Evolutionary conservation across 2,113 vertebrate species (phyloP).

Genomic region (Mobula hypostoma): DNA sequence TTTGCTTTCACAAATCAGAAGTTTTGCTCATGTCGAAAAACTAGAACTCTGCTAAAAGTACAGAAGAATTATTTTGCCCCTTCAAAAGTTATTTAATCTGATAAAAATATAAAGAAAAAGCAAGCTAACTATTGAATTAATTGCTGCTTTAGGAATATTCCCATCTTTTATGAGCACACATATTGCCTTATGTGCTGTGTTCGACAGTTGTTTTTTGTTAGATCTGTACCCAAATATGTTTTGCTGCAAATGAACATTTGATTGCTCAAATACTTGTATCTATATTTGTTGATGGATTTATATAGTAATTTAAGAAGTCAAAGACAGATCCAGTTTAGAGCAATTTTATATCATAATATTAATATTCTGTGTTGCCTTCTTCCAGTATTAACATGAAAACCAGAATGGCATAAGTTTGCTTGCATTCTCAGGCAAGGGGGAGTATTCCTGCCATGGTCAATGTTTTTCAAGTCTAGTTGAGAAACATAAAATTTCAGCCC

Average conservation of each 20-base stretch:
- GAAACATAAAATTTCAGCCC: conserved; percentile 5
- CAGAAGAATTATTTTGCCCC: background rate
- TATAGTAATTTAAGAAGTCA: conserved; percentile 14
- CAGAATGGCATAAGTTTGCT: background rate
- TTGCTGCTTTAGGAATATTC: background rate
- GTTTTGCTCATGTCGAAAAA: background rate
- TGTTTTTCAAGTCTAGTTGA: conserved; percentile 11
- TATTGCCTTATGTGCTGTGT: background rate
- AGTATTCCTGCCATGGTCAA: background rate
- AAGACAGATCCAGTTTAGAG: no score
- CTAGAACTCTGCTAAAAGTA: background rate
- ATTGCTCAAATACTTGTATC: conserved; percentile 4
- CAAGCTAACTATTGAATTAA: background rate
- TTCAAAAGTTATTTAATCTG: conserved; percentile 18
- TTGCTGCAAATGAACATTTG: background rate
- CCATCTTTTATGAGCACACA: background rate
- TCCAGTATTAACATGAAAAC: background rate
- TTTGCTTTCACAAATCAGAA: conserved; percentile 15
- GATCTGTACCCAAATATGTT: background rate
- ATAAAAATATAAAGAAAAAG: background rate
- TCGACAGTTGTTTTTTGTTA: conserved; percentile 3
- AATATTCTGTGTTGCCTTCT: background rate
- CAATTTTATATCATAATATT: conserved; percentile 11
- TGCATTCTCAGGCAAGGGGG: conserved; percentile 15
- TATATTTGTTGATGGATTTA: conserved; percentile 7